These are phyloP conservation scores for Cuculus canorus DNA, from an alignment of 2,797 vertebrate species.

Conservation along the genomic window DNA sequence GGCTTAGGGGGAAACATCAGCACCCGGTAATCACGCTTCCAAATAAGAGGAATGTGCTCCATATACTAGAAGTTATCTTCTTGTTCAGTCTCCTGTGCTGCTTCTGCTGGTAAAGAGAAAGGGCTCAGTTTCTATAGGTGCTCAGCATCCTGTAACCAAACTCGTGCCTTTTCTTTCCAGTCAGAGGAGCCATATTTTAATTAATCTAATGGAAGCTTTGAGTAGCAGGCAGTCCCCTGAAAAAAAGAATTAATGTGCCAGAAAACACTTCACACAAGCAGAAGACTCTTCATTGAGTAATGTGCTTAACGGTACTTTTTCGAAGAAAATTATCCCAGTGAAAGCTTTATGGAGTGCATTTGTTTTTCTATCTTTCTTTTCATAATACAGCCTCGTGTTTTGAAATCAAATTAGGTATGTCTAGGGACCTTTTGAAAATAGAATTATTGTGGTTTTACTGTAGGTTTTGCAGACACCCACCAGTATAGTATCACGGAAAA, in stretches of 20 bases:
- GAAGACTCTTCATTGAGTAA: slow-evolving; percentile 55
- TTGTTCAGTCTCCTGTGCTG: not conserved
- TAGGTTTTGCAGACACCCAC: slow-evolving; percentile 18
- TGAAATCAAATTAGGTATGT: slow-evolving; percentile 39
- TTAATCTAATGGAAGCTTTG: slow-evolving; percentile 73
- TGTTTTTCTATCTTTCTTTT: not conserved
- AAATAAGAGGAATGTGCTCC: slow-evolving; percentile 54
- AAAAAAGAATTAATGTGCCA: slow-evolving; percentile 59
- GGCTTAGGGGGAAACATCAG: slow-evolving; percentile 69
- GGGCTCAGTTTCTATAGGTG: not conserved
- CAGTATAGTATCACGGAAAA: not conserved
- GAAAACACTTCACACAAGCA: slow-evolving; percentile 64
- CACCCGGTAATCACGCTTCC: slow-evolving; percentile 61
- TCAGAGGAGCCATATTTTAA: slow-evolving; percentile 74
- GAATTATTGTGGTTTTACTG: not conserved
- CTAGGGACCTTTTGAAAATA: slow-evolving; percentile 12
- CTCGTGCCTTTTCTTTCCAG: slow-evolving; percentile 49
- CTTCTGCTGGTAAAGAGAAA: not conserved
- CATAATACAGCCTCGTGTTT: not conserved
- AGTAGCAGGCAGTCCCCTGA: slow-evolving; percentile 63
- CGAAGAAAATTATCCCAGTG: slow-evolving; percentile 50
- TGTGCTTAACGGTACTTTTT: slow-evolving; percentile 31
- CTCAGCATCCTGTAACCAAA: slow-evolving; percentile 50
- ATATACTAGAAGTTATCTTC: not conserved
- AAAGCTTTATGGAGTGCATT: slow-evolving; percentile 44